A percentile compares a stretch with the other conserved stretches of the same genome.
These are phyloP conservation scores for Atherinomorus stipes DNA, from an alignment of 2,113 vertebrate genomes.

Conservation along the genomic window DNA sequence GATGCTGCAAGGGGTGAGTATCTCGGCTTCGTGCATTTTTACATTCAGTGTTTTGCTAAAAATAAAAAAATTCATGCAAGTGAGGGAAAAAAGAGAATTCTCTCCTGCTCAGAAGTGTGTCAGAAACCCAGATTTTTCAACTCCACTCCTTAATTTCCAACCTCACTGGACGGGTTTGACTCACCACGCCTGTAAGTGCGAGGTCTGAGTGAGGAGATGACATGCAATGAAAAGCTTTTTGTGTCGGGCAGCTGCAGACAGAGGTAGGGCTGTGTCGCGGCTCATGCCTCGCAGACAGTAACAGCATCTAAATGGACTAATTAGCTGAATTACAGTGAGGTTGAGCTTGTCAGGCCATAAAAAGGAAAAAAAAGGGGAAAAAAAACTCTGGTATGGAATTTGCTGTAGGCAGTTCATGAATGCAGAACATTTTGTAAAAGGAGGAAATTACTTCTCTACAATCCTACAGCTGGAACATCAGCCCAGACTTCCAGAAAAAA, in stretches of 20 bases:
- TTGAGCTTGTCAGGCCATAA: constrained; percentile 73
- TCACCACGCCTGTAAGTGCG: constrained; percentile 42
- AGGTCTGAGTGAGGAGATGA: constrained; percentile 62
- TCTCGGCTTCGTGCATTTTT: not conserved
- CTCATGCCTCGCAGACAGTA: constrained; percentile 71
- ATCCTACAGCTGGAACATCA: constrained; percentile 26
- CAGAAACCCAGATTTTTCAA: constrained; percentile 42
- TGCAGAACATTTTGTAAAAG: constrained; percentile 73
- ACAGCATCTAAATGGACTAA: constrained; percentile 79
- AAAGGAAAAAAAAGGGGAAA: constrained; percentile 28
- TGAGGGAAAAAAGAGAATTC: not conserved
- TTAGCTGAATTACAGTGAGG: constrained; percentile 78
- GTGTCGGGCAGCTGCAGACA: constrained; percentile 68
- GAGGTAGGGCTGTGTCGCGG: constrained; percentile 69
- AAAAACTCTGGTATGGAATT: constrained; percentile 72
- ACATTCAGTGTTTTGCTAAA: not conserved
- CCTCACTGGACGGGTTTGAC: constrained; percentile 66
- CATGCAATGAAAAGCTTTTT: constrained; percentile 74
- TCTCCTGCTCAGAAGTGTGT: constrained; percentile 24
- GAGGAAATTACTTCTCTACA: constrained; percentile 66
- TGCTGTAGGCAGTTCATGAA: constrained; percentile 71
- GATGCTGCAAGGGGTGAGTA: constrained; percentile 96
- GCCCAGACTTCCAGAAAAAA: constrained; percentile 19
- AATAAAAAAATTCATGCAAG: not conserved
- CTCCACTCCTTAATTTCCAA: constrained; percentile 67